Evolutionary conservation across 2,797 vertebrate species (phyloP), one percentile per base, ranked within the genome.

Genomic region (Platyrinchus mystaceus): DNA sequence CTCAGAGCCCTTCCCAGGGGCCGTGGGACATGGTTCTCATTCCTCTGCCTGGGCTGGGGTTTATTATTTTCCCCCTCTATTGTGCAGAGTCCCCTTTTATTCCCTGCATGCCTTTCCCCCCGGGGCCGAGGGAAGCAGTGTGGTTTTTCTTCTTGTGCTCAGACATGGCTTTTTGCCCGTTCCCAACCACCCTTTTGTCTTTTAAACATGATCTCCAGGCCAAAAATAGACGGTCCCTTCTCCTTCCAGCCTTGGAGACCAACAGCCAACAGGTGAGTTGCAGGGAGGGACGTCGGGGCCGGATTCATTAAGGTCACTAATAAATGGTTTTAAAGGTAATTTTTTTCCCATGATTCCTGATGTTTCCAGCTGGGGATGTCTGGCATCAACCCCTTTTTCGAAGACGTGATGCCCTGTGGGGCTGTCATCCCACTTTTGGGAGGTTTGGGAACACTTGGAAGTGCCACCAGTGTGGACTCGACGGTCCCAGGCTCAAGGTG

Each of bases 51-150:
- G 28, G 24, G 39, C 92, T 96, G 90, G 96, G 64, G 78, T 92
- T 93, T 59, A 89, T 96, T 95, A 79, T 90, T 93, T 93, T 59
- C 60, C 6, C 90, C 43, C 81, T 93, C 96, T 41, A 96, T 96
- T 96, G 96, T 96, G 90, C 92, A 79, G 68, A 87, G 49, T 53
- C 46, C 32, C 85, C 93, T 95, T 44, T 95, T 91, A 20, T 95
- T 95, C 93, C 90, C 90, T 56, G 64, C 85, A 41, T 56, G 93
- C 49, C 27, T 7, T 6, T 87, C 60, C 64, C 86, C 90, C 71
- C 0, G 14, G 70, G 93, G 94, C 88, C 2, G 34, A 70, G 37
- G 11, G 43, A 23, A 77, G 85, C 84, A 8, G 60, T 20, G 90
- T 80, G 85, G 82, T 59, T 88, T 46, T 88, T 43, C 69, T 94